Evolutionary conservation across 2,113 vertebrate species (phyloP).

Genomic region (Stomatorhinus ivindoensis): DNA sequence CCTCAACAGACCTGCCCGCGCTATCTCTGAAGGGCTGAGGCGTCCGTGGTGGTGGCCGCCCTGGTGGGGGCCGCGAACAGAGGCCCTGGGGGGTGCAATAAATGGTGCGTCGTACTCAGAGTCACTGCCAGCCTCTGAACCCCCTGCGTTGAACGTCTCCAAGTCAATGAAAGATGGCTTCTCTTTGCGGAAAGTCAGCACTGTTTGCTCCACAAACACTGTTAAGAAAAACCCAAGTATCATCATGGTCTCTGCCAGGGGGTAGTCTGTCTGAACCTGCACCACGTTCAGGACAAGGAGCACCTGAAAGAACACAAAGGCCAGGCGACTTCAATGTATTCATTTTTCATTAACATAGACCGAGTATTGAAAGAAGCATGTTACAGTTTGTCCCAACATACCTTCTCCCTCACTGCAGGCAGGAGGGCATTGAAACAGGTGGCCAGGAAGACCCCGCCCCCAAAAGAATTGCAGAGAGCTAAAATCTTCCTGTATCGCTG

Average conservation of each 20-base stretch:
- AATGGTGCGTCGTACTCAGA: slow-evolving; percentile 87
- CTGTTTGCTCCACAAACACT: slow-evolving; percentile 79
- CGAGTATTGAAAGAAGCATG: background rate
- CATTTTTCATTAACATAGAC: background rate
- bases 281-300: slow-evolving; percentile 56
- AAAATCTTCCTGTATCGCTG: slow-evolving; percentile 61
- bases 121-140: slow-evolving; percentile 81
- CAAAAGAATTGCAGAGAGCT: slow-evolving; percentile 76
- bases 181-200: slow-evolving; percentile 79
- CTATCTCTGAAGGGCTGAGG: slow-evolving; percentile 57
- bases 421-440: slow-evolving; percentile 87
- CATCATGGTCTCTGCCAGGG: slow-evolving; percentile 81
- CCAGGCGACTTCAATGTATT: background rate
- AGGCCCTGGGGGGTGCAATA: slow-evolving; percentile 43
- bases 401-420: slow-evolving; percentile 78
- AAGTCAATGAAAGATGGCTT: slow-evolving; percentile 83
- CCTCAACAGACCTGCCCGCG: slow-evolving; percentile 62
- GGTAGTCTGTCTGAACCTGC: slow-evolving; percentile 70
- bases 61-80: slow-evolving; percentile 10
- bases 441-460: slow-evolving; percentile 83
- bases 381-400: slow-evolving; percentile 32
- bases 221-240: slow-evolving; percentile 84
- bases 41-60: slow-evolving; percentile 49
- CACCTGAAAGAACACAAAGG: slow-evolving; percentile 55
- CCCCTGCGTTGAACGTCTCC: slow-evolving; percentile 80